These are phyloP conservation scores for Crocuta crocuta DNA, from an alignment of 2,113 vertebrate species.

Conservation along the genomic window DNA sequence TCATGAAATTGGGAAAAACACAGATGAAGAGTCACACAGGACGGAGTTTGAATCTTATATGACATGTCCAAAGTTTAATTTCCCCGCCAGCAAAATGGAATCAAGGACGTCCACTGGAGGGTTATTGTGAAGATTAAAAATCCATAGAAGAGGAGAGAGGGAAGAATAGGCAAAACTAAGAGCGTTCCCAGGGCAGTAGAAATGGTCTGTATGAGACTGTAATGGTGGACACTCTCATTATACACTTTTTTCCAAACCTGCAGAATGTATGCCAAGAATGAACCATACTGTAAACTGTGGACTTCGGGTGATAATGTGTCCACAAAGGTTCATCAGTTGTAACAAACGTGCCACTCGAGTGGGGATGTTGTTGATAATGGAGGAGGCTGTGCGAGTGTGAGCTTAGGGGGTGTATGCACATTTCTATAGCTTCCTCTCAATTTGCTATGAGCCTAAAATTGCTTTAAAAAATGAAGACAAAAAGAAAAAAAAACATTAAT, in stretches of 20 bases:
- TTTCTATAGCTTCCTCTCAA: not conserved
- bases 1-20: not conserved
- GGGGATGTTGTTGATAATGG: not conserved
- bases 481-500: not conserved
- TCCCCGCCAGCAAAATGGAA: not conserved
- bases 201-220: not conserved
- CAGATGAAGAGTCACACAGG: not conserved
- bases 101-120: not conserved
- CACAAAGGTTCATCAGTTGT: not conserved
- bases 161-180: not conserved
- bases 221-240: not conserved
- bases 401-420: not conserved
- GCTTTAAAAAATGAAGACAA: not conserved
- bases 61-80: not conserved
- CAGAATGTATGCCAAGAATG: not conserved
- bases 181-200: not conserved
- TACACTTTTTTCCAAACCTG: not conserved
- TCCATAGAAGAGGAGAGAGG: not conserved
- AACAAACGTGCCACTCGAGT: not conserved
- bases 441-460: not conserved
- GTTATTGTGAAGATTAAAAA: not conserved
- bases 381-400: not conserved
- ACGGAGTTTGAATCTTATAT: not conserved
- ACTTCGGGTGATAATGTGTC: not conserved
- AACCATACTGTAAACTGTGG: not conserved